Conservation (phyloP, 2,888 invertebrate species). For the Cheilosia urbana region DNA sequence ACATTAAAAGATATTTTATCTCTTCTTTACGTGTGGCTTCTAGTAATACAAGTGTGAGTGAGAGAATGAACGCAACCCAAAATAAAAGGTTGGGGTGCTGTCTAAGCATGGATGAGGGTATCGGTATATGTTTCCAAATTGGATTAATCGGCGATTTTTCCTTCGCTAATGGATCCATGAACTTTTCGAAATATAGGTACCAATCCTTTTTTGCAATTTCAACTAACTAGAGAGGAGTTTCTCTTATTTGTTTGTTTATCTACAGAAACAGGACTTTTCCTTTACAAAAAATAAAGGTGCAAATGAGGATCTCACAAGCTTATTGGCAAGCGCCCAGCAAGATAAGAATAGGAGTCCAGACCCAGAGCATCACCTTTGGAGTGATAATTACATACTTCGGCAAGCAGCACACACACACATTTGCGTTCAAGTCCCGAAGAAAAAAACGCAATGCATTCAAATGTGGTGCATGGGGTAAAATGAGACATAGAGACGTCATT, state of each 20-base stretch:
- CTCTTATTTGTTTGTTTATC: too few species aligned
- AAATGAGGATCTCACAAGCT: slow-evolving; percentile 10
- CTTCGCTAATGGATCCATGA: slow-evolving; percentile 43
- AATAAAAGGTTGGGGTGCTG: slow-evolving; percentile 62
- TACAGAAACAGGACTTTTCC: too few species aligned
- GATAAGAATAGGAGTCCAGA: not conserved
- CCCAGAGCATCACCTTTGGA: slow-evolving; percentile 37
- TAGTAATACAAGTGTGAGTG: slow-evolving; percentile 17
- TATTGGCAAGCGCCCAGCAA: not conserved
- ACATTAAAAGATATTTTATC: slow-evolving; percentile 60
- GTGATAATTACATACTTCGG: slow-evolving; percentile 44
- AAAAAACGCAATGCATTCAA: slow-evolving; percentile 55
- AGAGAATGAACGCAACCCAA: slow-evolving; percentile 51
- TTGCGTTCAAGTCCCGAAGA: not conserved
- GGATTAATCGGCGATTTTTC: slow-evolving; percentile 30
- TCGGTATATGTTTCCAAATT: slow-evolving; percentile 70
- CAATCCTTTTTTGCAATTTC: not conserved
- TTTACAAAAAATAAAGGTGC: not conserved
- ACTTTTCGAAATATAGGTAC: not conserved
- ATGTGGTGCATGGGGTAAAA: slow-evolving; percentile 31
- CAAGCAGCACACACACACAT: slow-evolving; percentile 5
- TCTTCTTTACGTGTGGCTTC: slow-evolving; percentile 35
- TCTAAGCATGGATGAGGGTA: slow-evolving; percentile 59
- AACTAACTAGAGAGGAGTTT: too few species aligned
- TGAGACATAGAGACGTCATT: not conserved